Evolutionary conservation across 2,113 vertebrate genomes (phyloP).

Genomic region (Nerophis ophidion): DNA sequence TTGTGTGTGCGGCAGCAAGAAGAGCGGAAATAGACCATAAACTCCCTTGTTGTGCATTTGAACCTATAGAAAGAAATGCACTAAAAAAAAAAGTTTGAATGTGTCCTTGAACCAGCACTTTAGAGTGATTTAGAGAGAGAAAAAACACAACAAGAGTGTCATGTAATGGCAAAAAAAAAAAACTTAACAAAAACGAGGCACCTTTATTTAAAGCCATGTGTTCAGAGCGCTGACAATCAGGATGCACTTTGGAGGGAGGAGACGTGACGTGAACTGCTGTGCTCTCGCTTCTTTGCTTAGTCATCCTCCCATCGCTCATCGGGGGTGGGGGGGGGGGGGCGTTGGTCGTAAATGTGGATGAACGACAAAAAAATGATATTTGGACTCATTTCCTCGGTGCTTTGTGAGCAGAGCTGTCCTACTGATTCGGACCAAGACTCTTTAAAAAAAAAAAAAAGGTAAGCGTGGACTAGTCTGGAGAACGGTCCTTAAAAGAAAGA

Average conservation of each 20-base stretch:
- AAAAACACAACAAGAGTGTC: neutral
- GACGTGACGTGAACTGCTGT: conserved; percentile 56
- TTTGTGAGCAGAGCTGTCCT: conserved; percentile 48
- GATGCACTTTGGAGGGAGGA: conserved; percentile 59
- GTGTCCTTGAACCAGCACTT: conserved; percentile 70
- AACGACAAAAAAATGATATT: conserved; percentile 44
- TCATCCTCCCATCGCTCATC: conserved; percentile 58
- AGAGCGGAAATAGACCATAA: conserved; percentile 34
- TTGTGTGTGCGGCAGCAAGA: conserved; percentile 39
- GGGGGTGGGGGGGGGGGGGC: conserved; percentile 19
- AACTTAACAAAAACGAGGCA: conserved; percentile 17
- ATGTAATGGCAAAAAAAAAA: conserved; percentile 32
- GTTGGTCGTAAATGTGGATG: conserved; percentile 4
- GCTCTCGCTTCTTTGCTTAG: conserved; percentile 59
- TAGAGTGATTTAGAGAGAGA: conserved; percentile 53
- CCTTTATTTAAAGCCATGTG: conserved; percentile 68
- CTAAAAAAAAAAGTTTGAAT: conserved; percentile 57
- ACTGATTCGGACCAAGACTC: conserved; percentile 36
- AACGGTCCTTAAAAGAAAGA: conserved; percentile 15
- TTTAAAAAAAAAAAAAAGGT: conserved; percentile 7
- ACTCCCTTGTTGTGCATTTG: conserved; percentile 55
- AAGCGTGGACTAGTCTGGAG: conserved; percentile 24
- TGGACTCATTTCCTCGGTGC: conserved; percentile 55
- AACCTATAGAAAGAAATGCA: conserved; percentile 48
- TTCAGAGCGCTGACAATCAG: conserved; percentile 78